phyloP scores from a whole-genome alignment of 1,140 invertebrate species.

The Drosophila quadrilineata region DNA sequence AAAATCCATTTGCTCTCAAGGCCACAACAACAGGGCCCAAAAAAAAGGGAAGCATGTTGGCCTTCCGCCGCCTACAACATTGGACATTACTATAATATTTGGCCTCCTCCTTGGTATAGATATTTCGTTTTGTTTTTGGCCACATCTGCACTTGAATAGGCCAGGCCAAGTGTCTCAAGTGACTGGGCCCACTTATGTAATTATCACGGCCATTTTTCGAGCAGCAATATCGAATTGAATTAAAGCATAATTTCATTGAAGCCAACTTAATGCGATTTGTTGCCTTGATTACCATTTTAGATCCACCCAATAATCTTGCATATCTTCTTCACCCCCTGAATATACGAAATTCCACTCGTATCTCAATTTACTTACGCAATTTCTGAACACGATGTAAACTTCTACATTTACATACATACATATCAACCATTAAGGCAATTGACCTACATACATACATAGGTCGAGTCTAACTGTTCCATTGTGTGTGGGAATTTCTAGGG shows the following conservation, averaged over 20 bases:
- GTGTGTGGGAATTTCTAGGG: neutral
- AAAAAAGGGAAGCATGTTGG: no score
- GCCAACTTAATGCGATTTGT: conserved; percentile 1
- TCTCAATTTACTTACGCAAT: no score
- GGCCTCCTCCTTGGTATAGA: no score
- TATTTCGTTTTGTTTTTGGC: neutral
- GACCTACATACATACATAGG: conserved; percentile 32
- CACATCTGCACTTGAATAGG: conserved; percentile 13
- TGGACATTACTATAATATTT: neutral
- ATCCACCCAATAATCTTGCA: no score
- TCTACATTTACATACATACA: neutral
- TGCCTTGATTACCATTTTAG: neutral
- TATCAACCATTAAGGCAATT: neutral
- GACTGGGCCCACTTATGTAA: conserved; percentile 21
- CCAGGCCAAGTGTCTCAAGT: conserved; percentile 13
- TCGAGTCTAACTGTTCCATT: conserved; percentile 4
- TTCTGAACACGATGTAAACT: neutral
- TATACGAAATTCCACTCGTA: no score
- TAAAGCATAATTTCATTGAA: conserved; percentile 1
- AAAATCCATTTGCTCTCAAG: conserved; percentile 40
- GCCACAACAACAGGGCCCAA: conserved; percentile 2
- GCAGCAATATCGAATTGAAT: conserved; percentile 1
- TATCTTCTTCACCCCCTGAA: no score
- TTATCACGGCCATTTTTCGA: conserved; percentile 7
- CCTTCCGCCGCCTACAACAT: neutral